These are phyloP conservation scores for Dendrolimus punctatus DNA, from an alignment of 1,140 invertebrate species.

Conservation along the genomic window DNA sequence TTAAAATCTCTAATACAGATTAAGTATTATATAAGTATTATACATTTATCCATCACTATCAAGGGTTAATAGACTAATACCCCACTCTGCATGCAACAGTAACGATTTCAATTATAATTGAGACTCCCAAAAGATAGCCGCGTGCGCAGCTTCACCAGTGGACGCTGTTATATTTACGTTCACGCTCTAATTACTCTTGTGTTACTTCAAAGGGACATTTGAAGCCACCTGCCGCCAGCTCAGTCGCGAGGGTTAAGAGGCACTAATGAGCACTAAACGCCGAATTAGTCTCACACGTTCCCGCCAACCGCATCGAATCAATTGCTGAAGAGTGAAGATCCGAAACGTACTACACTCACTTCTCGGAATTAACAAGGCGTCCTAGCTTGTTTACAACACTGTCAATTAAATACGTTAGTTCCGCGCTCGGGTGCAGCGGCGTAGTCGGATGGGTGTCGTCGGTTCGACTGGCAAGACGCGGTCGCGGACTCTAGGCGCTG, in stretches of 20 bases:
- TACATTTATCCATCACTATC: no score
- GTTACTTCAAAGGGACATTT: slow-evolving; percentile 22
- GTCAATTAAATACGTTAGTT: slow-evolving; percentile 18
- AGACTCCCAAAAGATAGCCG: no score
- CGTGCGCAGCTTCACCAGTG: no score
- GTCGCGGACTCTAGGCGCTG: slow-evolving; percentile 19
- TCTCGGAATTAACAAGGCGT: slow-evolving; percentile 14
- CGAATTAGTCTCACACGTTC: slow-evolving; percentile 37
- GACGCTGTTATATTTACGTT: slow-evolving; percentile 3
- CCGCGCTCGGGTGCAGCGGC: slow-evolving; percentile 25
- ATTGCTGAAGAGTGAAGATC: slow-evolving; percentile 19
- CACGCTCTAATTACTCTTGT: slow-evolving; percentile 29
- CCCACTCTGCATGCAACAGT: no score
- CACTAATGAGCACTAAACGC: slow-evolving; percentile 34
- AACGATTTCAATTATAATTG: no score
- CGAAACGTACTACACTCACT: slow-evolving; percentile 11
- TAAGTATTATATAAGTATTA: no score
- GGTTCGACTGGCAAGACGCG: slow-evolving; percentile 40
- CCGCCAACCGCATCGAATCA: slow-evolving; percentile 28
- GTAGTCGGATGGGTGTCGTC: slow-evolving; percentile 45
- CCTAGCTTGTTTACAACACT: slow-evolving; percentile 10
- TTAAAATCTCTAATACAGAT: no score
- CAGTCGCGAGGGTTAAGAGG: slow-evolving; percentile 6
- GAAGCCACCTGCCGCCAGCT: slow-evolving; percentile 25
- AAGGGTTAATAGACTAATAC: no score